phyloP scores from a whole-genome alignment of 1,140 invertebrate genomes.

The Papilio aristodemus region DNA sequence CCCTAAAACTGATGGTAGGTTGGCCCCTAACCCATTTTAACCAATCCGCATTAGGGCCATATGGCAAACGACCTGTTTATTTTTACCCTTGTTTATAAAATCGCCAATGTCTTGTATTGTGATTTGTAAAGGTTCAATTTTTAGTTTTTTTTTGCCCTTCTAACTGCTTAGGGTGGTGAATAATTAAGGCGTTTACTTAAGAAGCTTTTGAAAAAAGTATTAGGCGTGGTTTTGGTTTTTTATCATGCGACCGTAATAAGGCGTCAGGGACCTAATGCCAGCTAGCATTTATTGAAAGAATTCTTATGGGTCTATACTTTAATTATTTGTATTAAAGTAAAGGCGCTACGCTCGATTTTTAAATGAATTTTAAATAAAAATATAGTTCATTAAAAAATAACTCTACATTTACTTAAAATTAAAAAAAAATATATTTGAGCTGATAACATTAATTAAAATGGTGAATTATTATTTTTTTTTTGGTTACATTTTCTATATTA shows the following conservation, averaged over 20 bases:
- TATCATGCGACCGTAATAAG: not conserved
- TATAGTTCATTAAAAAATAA: too few relatives aligned
- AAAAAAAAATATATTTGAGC: too few relatives aligned
- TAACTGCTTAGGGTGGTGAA: conserved; percentile 23
- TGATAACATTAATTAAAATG: too few relatives aligned
- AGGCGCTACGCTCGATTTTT: too few relatives aligned
- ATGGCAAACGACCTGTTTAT: conserved; percentile 19
- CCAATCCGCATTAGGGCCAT: conserved; percentile 29
- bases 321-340: too few relatives aligned
- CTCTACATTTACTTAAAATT: too few relatives aligned
- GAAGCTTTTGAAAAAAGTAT: conserved; percentile 1
- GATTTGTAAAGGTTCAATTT: conserved; percentile 22
- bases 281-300: too few relatives aligned
- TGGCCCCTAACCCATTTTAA: conserved; percentile 30
- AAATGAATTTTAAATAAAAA: too few relatives aligned
- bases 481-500: too few relatives aligned
- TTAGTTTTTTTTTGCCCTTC: conserved; percentile 20
- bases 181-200: conserved; percentile 25
- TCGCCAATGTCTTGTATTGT: conserved; percentile 6
- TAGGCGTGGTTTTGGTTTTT: not conserved
- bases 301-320: too few relatives aligned
- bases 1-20: conserved; percentile 15
- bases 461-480: too few relatives aligned
- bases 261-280: not conserved
- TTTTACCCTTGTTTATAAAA: conserved; percentile 19